Evolutionary conservation across 1,140 invertebrate genomes (phyloP).

Genomic region (Eufriesea mexicana): DNA sequence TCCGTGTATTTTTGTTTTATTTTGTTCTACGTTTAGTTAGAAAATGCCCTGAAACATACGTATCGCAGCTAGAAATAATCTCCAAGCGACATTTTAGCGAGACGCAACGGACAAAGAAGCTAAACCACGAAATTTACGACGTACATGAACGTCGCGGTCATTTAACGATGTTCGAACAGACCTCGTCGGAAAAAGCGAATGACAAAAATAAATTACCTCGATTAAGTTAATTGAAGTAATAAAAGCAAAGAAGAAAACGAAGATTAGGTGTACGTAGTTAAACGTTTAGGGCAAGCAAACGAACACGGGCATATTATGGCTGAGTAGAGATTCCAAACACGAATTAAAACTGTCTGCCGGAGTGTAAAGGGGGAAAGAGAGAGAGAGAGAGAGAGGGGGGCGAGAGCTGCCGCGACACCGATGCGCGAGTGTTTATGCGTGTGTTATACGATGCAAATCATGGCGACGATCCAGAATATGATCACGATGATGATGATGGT

Average conservation of each 20-base stretch:
- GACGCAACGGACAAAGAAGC: background rate
- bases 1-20: background rate
- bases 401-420: background rate
- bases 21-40: conserved; percentile 4
- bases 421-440: background rate
- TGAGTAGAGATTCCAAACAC: conserved; percentile 64
- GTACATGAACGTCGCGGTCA: background rate
- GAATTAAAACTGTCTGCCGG: conserved; percentile 65
- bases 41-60: background rate
- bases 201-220: conserved; percentile 57
- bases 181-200: too few species aligned
- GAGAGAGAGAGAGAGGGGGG: background rate
- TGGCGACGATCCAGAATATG: background rate
- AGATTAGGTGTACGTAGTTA: conserved; percentile 37
- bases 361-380: background rate
- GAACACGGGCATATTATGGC: conserved; percentile 66
- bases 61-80: background rate
- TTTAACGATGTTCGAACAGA: background rate
- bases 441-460: background rate
- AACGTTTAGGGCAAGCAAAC: conserved; percentile 51
- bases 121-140: background rate
- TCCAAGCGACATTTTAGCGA: background rate
- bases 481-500: conserved; percentile 42
- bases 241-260: conserved; percentile 7
- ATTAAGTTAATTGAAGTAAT: conserved; percentile 64